Evolutionary conservation across 2,888 invertebrate species (phyloP), one percentile per base, ranked within the genome.

Genomic region (Raillietiella orientalis): DNA sequence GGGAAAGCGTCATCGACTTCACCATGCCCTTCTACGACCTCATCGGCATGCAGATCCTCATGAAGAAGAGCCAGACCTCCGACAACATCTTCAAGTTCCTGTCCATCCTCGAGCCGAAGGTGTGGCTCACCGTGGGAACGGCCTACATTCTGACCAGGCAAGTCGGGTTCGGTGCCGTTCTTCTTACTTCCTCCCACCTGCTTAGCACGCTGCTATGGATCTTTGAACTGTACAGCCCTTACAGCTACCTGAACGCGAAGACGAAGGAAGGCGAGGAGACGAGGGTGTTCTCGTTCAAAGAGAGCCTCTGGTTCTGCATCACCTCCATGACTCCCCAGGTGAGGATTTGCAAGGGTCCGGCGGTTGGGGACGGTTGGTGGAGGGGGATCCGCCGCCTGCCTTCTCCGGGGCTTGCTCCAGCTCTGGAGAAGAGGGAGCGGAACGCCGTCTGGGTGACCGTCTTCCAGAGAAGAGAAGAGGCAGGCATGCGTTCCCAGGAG

Each of bases 281-380:
- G 41, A 54, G 74, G 35, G 64, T 71, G 34, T 82, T 82, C 39
- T 72, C 74, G 0, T 44, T 82, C 5, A 72, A 74, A 37, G 82
- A 84, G 47, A 74, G 75, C 37, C 72, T 82, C 40, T 84, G 82
- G 82, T 82, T 82, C 41, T 75, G 79, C 0, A 44, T 79, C 24
- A 79, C 79, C 0, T 77, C 79, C 0, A 79, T 82, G 43, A 79
- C 82, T 0, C 75, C 79, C 0, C 77, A 79, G 30, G 40, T 39
- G n/a, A n/a, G n/a, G n/a, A n/a, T n/a, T n/a, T n/a, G n/a, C n/a
- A n/a, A n/a, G n/a, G n/a, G n/a, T n/a, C n/a, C n/a, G n/a, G n/a
- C n/a, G n/a, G n/a, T n/a, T n/a, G n/a, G n/a, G n/a, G n/a, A n/a
- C n/a, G n/a, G n/a, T n/a, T n/a, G n/a, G n/a, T n/a, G n/a, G n/a